These are phyloP conservation scores for Mirounga angustirostris DNA, from an alignment of 2,113 vertebrate genomes.

Conservation along the genomic window DNA sequence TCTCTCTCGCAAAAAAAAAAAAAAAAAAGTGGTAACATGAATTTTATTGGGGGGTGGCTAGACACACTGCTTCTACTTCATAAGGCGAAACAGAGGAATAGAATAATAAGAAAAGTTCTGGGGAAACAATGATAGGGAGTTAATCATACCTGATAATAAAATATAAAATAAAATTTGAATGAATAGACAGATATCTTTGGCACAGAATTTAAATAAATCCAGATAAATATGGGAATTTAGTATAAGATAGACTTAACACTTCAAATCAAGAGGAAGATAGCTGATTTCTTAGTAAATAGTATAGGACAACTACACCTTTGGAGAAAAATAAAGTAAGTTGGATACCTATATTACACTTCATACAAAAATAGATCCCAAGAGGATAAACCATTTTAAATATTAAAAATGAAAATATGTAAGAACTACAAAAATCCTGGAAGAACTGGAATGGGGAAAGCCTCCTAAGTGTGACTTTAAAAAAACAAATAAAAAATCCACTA, in stretches of 20 bases:
- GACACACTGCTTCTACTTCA: background rate
- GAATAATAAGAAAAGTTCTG: background rate
- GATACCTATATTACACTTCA: background rate
- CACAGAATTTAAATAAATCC: slow-evolving; percentile 8
- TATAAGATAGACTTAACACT: background rate
- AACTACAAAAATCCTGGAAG: background rate
- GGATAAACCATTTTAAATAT: background rate
- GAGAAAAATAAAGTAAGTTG: background rate
- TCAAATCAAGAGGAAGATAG: slow-evolving; percentile 19
- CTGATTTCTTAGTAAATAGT: background rate
- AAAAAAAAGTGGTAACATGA: background rate
- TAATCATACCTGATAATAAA: background rate
- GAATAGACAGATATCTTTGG: background rate
- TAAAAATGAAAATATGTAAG: background rate
- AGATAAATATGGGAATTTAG: background rate
- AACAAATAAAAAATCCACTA: background rate
- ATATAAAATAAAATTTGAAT: background rate
- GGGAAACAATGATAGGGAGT: background rate
- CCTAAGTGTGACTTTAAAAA: background rate
- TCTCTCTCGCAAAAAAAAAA: too few relatives aligned
- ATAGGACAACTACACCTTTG: background rate
- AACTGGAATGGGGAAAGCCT: background rate
- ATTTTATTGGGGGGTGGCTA: background rate
- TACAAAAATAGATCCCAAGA: background rate
- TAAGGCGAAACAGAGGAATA: slow-evolving; percentile 16